phyloP scores from a whole-genome alignment of 2,888 invertebrate genomes.

The Diarsia rubi region DNA sequence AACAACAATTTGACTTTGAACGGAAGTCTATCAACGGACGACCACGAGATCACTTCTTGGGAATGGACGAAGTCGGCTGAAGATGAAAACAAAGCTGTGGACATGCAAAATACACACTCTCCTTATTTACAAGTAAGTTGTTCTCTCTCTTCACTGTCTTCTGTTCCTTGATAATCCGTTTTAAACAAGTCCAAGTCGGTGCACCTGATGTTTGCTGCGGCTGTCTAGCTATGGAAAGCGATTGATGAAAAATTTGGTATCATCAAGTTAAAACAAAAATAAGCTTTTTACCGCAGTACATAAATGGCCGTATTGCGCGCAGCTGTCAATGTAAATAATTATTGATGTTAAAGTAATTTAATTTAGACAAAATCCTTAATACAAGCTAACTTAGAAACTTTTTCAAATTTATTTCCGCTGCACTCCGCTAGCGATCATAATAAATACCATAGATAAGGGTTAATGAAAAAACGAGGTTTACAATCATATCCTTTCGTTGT shows the following conservation, averaged over 20 bases:
- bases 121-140: slow-evolving; percentile 93
- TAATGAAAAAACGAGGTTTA: slow-evolving; percentile 55
- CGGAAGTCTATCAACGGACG: slow-evolving; percentile 97
- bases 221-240: not conserved
- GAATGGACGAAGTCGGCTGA: slow-evolving; percentile 98
- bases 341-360: not conserved
- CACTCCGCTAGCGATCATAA: slow-evolving; percentile 16
- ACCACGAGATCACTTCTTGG: slow-evolving; percentile 98
- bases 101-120: slow-evolving; percentile 98
- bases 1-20: slow-evolving; percentile 96
- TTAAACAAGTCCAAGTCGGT: not conserved
- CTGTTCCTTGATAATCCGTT: not conserved
- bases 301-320: too few species aligned
- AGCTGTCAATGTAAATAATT: not conserved
- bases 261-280: not conserved
- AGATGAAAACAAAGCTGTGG: slow-evolving; percentile 97
- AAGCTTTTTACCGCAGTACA: too few species aligned
- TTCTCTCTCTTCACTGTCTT: not conserved
- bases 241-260: not conserved
- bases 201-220: not conserved
- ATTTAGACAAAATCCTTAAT: not conserved
- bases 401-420: slow-evolving; percentile 27
- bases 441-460: slow-evolving; percentile 52
- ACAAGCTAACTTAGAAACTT: not conserved
- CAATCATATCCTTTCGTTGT: slow-evolving; percentile 58